Base-by-base conservation (phyloP, 2,113 vertebrate species). In the Anolis carolinensis region DNA sequence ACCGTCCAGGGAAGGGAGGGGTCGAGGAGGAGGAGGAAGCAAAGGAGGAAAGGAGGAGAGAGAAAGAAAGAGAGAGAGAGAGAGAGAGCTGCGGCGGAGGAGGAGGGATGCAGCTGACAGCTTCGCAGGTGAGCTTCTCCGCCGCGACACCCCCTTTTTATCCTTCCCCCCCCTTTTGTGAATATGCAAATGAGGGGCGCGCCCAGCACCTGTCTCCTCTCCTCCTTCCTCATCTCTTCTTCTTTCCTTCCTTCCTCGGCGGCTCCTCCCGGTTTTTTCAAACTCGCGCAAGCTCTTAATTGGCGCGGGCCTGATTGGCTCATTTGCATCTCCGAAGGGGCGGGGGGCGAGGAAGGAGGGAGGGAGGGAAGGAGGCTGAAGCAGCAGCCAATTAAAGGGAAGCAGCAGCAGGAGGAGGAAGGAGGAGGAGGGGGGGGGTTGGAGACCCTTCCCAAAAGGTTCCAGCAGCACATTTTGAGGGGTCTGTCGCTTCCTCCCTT, bases 311-410 rank as follows among this genome's bases (percentile, higher is more conserved):
- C 39, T 44, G 39, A 44, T 44, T 91, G 92, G 94, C 96, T 96
- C 96, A 97, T 98, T 98, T 98, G 97, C 97, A 98, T 98, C 97
- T 98, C 97, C 97, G 96, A 96, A 96, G 79, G 25, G 34, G 75
- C 50, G 39, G 96, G 96, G 48, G 73, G 39, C 96, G 97, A 95
- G 96, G 97, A 97, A 95, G 96, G 97, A 97, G 97, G 97, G 39
- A 44, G 5, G 5, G 39, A 44, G 39, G 39, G 39, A 44, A 44
- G 39, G 39, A 44, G 39, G 39, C 97, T 97, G 98, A 97, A 97
- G 98, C 97, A 97, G 98, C 97, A 97, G 97, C 97, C 97, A 98
- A 98, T 98, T 98, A 98, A 98, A 23, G 62, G 62, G 62, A 65
- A 65, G 25, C 10, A 65, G 62, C 5, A 20, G 62, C 13, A 23